These are phyloP conservation scores for Batillaria attramentaria DNA, from an alignment of 1,140 invertebrate species.

Conservation along the genomic window DNA sequence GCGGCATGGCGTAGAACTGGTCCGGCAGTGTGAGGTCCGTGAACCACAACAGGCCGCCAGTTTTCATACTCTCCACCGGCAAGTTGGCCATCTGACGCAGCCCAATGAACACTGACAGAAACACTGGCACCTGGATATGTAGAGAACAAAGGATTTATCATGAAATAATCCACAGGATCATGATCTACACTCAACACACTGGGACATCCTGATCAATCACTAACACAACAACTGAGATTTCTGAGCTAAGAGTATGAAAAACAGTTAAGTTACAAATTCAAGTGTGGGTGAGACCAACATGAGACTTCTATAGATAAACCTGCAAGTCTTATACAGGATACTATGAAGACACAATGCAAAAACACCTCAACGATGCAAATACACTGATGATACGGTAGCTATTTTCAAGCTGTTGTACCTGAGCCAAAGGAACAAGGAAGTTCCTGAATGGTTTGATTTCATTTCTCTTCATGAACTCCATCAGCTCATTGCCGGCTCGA, in stretches of 20 bases:
- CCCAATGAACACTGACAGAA: slow-evolving; percentile 91
- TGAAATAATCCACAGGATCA: too few species aligned
- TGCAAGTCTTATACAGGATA: background rate
- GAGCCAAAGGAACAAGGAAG: slow-evolving; percentile 84
- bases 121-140: slow-evolving; percentile 83
- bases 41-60: slow-evolving; percentile 95
- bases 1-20: slow-evolving; percentile 90
- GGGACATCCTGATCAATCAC: too few species aligned
- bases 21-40: slow-evolving; percentile 91
- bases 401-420: slow-evolving; percentile 79
- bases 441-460: slow-evolving; percentile 86
- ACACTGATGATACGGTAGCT: background rate
- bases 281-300: too few species aligned
- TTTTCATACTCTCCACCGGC: slow-evolving; percentile 89
- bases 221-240: too few species aligned
- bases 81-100: slow-evolving; percentile 87
- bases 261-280: too few species aligned
- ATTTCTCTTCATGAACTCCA: slow-evolving; percentile 86
- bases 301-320: too few species aligned
- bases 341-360: background rate
- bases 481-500: slow-evolving; percentile 81
- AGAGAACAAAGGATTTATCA: too few species aligned
- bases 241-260: too few species aligned
- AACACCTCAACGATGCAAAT: too few species aligned
- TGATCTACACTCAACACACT: too few species aligned